Evolutionary conservation across 1,140 invertebrate genomes (phyloP).

Genomic region (Helicoverpa zea): DNA sequence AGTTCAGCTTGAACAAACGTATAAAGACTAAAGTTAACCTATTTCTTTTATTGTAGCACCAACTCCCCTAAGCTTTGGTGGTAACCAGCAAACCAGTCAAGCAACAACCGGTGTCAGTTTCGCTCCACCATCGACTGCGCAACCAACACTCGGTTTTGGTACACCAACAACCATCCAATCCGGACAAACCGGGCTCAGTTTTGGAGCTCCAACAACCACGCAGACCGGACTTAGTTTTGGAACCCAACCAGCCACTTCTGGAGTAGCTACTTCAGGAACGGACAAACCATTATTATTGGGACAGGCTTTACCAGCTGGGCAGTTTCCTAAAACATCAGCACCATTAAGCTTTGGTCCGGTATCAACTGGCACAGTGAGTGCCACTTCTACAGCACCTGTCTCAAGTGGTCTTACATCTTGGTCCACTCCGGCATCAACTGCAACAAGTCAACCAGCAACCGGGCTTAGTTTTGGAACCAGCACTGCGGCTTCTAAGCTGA

Average conservation of each 20-base stretch:
- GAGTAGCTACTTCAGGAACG: background rate
- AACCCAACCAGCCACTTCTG: background rate
- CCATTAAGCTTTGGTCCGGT: background rate
- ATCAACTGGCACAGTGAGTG: background rate
- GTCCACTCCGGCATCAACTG: background rate
- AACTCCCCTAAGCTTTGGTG: background rate
- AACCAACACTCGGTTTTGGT: slow-evolving; percentile 2
- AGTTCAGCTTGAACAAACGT: too few relatives aligned
- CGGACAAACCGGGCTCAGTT: background rate
- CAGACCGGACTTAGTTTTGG: slow-evolving; percentile 43
- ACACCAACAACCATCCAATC: slow-evolving; percentile 35
- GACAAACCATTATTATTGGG: background rate
- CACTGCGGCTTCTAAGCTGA: slow-evolving; percentile 60
- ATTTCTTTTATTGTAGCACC: background rate
- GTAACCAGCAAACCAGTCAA: background rate
- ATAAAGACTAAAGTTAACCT: background rate
- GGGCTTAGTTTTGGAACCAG: slow-evolving; percentile 54
- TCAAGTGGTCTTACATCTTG: background rate
- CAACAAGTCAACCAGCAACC: background rate
- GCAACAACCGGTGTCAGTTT: slow-evolving; percentile 9
- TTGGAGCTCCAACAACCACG: slow-evolving; percentile 12
- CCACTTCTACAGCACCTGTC: background rate
- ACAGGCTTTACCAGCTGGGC: background rate
- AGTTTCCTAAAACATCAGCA: slow-evolving; percentile 1
- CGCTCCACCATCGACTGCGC: slow-evolving; percentile 28